phyloP scores from a whole-genome alignment of 1,140 invertebrate species.

The Diploscapter pachys region DNA sequence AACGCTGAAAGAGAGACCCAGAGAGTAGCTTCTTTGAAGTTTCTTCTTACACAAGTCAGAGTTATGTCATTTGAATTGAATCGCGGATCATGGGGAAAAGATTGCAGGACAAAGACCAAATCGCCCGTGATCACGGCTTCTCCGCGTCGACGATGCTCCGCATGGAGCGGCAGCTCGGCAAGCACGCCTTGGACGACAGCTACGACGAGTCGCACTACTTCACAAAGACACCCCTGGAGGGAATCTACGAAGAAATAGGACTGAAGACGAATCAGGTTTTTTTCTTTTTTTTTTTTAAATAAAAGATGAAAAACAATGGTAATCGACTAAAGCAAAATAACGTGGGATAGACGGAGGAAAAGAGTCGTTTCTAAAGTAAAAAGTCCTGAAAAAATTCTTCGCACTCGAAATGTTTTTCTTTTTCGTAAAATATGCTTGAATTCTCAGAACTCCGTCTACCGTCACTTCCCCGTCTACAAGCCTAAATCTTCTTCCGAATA shows the following conservation, averaged over 20 bases:
- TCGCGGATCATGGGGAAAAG: background rate
- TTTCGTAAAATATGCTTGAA: background rate
- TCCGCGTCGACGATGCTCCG: constrained; percentile 32
- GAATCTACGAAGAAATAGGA: constrained; percentile 37
- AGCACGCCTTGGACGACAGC: constrained; percentile 34
- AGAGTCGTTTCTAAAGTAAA: too few relatives aligned
- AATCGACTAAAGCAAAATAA: background rate
- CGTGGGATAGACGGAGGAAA: too few relatives aligned
- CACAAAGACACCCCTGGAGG: constrained; percentile 36
- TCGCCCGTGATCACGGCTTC: constrained; percentile 30
- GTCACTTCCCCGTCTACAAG: constrained; percentile 35
- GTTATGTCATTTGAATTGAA: background rate
- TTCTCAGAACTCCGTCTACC: constrained; percentile 17
- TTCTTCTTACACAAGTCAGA: background rate
- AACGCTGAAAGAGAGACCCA: too few relatives aligned
- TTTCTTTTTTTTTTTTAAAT: constrained; percentile 3
- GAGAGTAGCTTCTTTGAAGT: too few relatives aligned
- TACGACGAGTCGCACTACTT: constrained; percentile 31
- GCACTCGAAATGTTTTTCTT: constrained; percentile 1
- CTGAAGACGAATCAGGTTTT: constrained; percentile 20
- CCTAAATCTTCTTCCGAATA: constrained; percentile 42
- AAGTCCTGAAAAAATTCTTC: background rate
- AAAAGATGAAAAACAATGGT: background rate
- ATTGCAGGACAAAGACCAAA: constrained; percentile 30
- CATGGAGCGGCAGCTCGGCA: constrained; percentile 34